Evolutionary conservation across 2,888 invertebrate species (phyloP).

Genomic region (Leucozona laternaria): DNA sequence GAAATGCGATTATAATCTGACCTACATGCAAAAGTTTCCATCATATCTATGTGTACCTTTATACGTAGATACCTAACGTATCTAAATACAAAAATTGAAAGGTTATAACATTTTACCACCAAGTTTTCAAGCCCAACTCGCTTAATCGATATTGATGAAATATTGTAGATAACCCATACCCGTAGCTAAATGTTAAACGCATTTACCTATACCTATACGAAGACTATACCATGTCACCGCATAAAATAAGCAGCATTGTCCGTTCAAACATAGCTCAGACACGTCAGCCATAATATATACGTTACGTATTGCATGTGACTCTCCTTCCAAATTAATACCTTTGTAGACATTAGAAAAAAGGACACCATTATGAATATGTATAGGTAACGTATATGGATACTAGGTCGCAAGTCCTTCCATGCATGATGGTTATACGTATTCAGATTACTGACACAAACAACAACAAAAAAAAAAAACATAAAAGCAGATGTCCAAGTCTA

Average conservation of each 20-base stretch:
- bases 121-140: background rate
- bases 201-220: too few relatives aligned
- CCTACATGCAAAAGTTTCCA: background rate
- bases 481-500: constrained; percentile 65
- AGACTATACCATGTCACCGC: background rate
- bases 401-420: constrained; percentile 22
- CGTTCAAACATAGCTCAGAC: constrained; percentile 13
- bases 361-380: constrained; percentile 2
- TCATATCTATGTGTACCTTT: too few relatives aligned
- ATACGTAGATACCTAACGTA: background rate
- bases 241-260: background rate
- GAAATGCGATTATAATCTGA: background rate
- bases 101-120: background rate
- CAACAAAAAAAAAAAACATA: constrained; percentile 4
- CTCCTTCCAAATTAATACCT: constrained; percentile 48
- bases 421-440: background rate
- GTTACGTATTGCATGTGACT: constrained; percentile 6
- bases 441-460: constrained; percentile 21
- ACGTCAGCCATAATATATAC: constrained; percentile 1
- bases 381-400: background rate
- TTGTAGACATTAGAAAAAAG: constrained; percentile 38
- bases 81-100: background rate
- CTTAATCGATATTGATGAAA: constrained; percentile 31
- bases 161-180: constrained; percentile 12
- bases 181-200: background rate